Evolutionary conservation across 2,888 invertebrate genomes (phyloP).

Genomic region (Antheraea yamamai): DNA sequence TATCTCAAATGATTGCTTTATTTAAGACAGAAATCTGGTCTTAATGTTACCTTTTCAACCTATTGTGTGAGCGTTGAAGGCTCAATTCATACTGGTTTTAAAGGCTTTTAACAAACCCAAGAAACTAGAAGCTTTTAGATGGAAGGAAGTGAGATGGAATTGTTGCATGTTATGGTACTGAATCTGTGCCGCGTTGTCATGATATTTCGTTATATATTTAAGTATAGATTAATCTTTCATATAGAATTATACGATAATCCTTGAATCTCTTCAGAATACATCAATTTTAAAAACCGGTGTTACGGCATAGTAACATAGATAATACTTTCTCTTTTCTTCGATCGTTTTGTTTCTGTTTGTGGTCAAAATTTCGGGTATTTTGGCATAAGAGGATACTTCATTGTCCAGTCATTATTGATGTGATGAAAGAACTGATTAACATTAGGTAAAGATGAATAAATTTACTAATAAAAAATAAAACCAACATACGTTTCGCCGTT

Average conservation of each 20-base stretch:
- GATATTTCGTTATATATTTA: background rate
- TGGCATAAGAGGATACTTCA: too few species aligned
- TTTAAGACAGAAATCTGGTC: conserved; percentile 67
- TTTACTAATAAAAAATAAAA: too few species aligned
- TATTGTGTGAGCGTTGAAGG: conserved; percentile 59
- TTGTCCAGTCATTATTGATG: too few species aligned
- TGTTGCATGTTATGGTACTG: conserved; percentile 46
- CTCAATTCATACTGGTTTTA: conserved; percentile 64
- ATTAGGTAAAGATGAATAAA: too few species aligned
- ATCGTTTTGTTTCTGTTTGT: too few species aligned
- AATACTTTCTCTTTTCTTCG: too few species aligned
- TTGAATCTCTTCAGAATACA: too few species aligned
- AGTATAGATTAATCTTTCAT: background rate
- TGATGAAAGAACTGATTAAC: too few species aligned
- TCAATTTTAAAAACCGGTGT: too few species aligned
- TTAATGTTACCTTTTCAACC: conserved; percentile 69
- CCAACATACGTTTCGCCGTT: too few species aligned
- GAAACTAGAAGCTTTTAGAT: conserved; percentile 69
- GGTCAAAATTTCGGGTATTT: too few species aligned
- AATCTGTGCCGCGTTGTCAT: conserved; percentile 21
- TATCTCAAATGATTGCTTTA: conserved; percentile 65
- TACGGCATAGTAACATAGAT: too few species aligned
- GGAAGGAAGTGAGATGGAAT: conserved; percentile 55
- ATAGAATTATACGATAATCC: background rate
- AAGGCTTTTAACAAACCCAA: conserved; percentile 67